phyloP scores from a whole-genome alignment of 2,888 invertebrate species.

The Neocrepidodera transversa region DNA sequence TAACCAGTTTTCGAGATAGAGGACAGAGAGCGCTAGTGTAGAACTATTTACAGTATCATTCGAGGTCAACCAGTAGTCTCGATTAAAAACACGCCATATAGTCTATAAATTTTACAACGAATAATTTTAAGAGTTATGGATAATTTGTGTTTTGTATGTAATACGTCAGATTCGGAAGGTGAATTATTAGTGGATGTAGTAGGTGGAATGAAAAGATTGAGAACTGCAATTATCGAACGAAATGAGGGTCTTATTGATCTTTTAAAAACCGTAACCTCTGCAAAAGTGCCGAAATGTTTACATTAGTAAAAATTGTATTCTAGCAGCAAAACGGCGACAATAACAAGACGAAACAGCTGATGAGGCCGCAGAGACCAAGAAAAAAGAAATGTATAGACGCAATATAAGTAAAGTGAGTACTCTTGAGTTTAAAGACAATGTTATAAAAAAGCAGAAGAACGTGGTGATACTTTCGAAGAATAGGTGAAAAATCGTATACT shows the following conservation, averaged over 20 bases:
- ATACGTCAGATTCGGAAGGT: conserved; percentile 31
- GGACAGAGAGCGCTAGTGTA: too few species aligned
- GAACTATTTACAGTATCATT: too few species aligned
- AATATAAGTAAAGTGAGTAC: conserved; percentile 26
- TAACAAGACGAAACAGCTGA: conserved; percentile 33
- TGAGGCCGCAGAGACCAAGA: conserved; percentile 18
- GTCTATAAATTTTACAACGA: too few species aligned
- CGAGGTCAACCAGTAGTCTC: too few species aligned
- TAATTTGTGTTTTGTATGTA: conserved; percentile 35
- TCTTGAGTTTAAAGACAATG: conserved; percentile 53
- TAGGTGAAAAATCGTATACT: conserved; percentile 44
- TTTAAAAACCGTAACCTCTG: conserved; percentile 13
- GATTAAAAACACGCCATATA: too few species aligned
- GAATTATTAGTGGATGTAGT: conserved; percentile 29
- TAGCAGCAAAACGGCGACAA: conserved; percentile 28
- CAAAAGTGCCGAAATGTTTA: conserved; percentile 26
- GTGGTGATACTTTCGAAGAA: conserved; percentile 41
- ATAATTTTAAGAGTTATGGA: too few species aligned
- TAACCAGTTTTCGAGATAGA: too few species aligned
- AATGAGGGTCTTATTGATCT: conserved; percentile 12
- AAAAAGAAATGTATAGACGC: conserved; percentile 42
- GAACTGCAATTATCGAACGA: conserved; percentile 6
- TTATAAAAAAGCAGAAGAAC: conserved; percentile 54
- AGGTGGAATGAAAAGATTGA: conserved; percentile 9
- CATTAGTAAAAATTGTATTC: conserved; percentile 24